Conservation (phyloP, 2,113 vertebrate species). For the Tyto alba region DNA sequence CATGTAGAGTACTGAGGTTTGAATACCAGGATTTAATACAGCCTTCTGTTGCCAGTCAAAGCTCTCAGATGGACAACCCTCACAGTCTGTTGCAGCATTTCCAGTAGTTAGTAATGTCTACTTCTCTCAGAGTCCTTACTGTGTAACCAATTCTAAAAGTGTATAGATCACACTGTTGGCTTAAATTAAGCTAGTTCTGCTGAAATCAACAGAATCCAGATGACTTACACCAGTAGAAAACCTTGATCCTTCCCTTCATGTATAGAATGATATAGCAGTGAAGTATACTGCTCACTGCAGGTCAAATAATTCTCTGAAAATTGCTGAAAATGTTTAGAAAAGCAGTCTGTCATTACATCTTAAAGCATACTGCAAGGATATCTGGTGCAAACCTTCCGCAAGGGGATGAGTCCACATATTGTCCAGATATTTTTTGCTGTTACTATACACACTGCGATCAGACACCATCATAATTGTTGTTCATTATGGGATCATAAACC, state of each 20-base stretch:
- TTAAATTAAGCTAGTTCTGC: background rate
- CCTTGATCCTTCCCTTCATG: background rate
- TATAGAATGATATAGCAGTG: background rate
- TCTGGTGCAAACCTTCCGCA: background rate
- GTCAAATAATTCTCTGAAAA: background rate
- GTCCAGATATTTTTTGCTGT: conserved; percentile 10
- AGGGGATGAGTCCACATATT: background rate
- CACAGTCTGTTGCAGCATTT: background rate
- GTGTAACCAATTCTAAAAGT: background rate
- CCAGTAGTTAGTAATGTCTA: background rate
- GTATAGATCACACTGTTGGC: background rate
- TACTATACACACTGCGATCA: conserved; percentile 13
- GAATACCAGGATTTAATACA: background rate
- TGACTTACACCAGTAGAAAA: background rate
- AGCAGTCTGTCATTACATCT: conserved; percentile 7
- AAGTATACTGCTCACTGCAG: background rate
- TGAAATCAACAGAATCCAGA: background rate
- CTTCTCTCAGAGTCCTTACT: background rate
- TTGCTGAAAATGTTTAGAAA: conserved; percentile 25
- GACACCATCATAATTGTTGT: conserved; percentile 23
- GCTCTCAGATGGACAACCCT: background rate
- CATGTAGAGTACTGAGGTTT: background rate
- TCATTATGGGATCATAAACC: conserved; percentile 44
- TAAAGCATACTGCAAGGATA: background rate
- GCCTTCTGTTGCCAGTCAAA: background rate